A percentile compares a stretch with the other conserved stretches of the same genome.
Evolutionary conservation across 2,113 vertebrate species (phyloP).

Genomic region (Caranx ignobilis): DNA sequence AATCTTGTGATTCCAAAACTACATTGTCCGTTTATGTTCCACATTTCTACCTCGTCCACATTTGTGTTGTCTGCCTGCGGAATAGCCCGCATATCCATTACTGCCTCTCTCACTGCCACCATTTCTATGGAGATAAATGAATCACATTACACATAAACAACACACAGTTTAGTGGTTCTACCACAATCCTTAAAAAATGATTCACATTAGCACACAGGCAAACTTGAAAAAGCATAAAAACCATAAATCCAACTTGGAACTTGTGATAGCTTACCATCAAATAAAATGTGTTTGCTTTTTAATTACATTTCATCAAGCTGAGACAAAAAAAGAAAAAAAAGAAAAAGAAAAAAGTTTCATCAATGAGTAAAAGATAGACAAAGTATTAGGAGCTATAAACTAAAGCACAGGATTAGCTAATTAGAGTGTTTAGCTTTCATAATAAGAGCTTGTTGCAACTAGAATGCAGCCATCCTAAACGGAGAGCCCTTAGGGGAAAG

Average conservation of each 20-base stretch:
- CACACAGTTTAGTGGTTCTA: conserved; percentile 26
- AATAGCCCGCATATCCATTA: conserved; percentile 63
- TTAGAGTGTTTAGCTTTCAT: conserved; percentile 69
- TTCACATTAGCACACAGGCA: conserved; percentile 7
- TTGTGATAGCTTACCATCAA: conserved; percentile 35
- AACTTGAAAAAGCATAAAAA: conserved; percentile 23
- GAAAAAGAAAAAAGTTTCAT: conserved; percentile 1
- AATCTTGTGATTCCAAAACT: conserved; percentile 38
- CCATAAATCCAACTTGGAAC: conserved; percentile 16
- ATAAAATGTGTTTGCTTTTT: background rate
- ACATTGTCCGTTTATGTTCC: conserved; percentile 63
- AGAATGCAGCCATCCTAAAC: conserved; percentile 64
- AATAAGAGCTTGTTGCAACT: conserved; percentile 49
- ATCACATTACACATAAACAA: conserved; percentile 58
- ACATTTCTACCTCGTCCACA: conserved; percentile 53
- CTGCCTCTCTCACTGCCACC: conserved; percentile 78
- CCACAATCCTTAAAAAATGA: conserved; percentile 34
- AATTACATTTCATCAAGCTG: conserved; percentile 19
- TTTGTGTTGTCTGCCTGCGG: conserved; percentile 60
- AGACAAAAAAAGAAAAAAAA: background rate
- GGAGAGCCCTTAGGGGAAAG: conserved; percentile 46
- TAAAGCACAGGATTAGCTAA: conserved; percentile 61
- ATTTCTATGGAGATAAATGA: conserved; percentile 77
- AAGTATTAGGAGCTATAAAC: conserved; percentile 21
- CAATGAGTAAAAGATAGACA: conserved; percentile 41